Conservation (phyloP, 2,797 vertebrate species). For the Megaceryle alcyon region DNA sequence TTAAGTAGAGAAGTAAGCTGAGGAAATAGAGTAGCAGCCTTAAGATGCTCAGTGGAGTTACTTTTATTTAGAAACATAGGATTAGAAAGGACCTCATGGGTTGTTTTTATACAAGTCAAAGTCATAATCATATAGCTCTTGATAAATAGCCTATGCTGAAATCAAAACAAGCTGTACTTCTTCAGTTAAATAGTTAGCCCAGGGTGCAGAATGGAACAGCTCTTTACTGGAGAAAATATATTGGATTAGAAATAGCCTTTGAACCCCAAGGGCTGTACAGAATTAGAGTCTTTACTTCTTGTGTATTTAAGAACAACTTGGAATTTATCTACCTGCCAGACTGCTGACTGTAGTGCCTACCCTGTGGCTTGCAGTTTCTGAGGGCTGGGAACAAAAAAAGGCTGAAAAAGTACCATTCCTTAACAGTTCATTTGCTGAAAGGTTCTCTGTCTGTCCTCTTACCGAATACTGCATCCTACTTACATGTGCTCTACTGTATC, state of each 20-base stretch:
- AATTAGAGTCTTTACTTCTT: neutral
- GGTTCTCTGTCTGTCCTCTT: neutral
- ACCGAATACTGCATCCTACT: neutral
- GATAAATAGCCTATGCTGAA: neutral
- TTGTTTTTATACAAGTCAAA: neutral
- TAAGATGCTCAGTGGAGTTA: neutral
- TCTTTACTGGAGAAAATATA: neutral
- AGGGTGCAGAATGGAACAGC: neutral
- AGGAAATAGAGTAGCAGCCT: neutral
- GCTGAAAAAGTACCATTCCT: neutral
- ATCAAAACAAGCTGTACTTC: neutral
- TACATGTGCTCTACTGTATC: neutral
- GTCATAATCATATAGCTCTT: neutral
- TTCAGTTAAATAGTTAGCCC: neutral
- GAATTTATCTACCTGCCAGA: neutral
- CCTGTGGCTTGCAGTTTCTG: neutral
- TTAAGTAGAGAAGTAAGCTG: neutral
- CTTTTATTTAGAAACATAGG: neutral
- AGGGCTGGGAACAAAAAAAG: neutral
- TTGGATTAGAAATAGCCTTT: constrained; percentile 8
- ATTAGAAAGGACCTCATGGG: neutral
- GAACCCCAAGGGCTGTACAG: neutral
- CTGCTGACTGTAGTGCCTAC: neutral
- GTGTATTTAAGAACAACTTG: neutral
- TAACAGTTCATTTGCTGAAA: neutral